Conservation (phyloP, 2,888 invertebrate genomes). For the Neuroscelio doddi region DNA sequence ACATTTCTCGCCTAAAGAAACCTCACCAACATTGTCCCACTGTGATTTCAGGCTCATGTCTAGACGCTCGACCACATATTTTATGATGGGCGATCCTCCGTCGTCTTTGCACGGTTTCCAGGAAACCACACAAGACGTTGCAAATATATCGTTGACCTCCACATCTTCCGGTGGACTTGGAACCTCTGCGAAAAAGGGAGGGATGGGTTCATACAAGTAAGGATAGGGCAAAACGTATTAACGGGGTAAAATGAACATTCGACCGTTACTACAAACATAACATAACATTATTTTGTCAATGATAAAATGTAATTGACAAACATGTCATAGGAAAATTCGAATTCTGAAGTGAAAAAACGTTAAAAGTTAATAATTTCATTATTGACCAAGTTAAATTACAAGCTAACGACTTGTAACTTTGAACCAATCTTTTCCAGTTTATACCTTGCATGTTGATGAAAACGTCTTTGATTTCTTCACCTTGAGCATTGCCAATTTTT, state of each 20-base stretch:
- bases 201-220: too few species aligned
- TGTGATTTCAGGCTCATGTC: constrained; percentile 83
- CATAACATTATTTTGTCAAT: too few species aligned
- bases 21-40: constrained; percentile 91
- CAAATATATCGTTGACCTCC: constrained; percentile 89
- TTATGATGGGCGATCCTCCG: constrained; percentile 88
- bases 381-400: background rate
- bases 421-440: too few species aligned
- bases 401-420: background rate
- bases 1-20: constrained; percentile 80
- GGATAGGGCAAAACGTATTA: too few species aligned
- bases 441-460: constrained; percentile 89
- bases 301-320: background rate
- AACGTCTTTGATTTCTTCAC: constrained; percentile 89
- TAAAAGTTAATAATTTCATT: too few species aligned
- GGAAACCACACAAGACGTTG: constrained; percentile 88
- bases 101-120: constrained; percentile 92
- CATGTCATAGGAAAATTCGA: background rate
- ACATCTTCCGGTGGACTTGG: constrained; percentile 89
- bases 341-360: background rate
- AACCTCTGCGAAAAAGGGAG: constrained; percentile 76
- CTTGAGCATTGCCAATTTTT: constrained; percentile 93
- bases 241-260: too few species aligned
- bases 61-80: constrained; percentile 91
- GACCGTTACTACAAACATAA: too few species aligned